Percentiles rank a stretch among this genome's conserved stretches.
These are phyloP conservation scores for Dicrurus megarhynchus DNA, from an alignment of 2,113 vertebrate species.

Conservation along the genomic window DNA sequence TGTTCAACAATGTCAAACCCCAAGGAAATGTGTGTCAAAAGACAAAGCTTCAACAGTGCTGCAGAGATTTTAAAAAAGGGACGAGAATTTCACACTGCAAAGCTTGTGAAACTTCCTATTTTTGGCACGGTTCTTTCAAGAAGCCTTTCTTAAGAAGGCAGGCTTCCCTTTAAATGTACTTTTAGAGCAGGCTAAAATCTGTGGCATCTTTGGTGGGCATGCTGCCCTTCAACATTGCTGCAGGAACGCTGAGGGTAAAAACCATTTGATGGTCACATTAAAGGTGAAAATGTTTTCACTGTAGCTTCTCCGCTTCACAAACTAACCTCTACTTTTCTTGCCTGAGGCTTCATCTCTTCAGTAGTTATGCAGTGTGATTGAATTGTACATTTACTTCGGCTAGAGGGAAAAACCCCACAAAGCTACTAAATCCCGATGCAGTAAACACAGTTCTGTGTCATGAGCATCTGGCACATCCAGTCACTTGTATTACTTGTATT, in stretches of 20 bases:
- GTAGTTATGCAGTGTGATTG: background rate
- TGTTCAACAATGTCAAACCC: background rate
- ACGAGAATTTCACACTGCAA: constrained; percentile 14
- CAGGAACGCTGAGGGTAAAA: background rate
- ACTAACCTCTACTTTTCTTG: background rate
- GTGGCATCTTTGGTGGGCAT: background rate
- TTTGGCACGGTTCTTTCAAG: background rate
- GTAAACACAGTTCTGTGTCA: background rate
- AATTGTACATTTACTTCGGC: background rate
- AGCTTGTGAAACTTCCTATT: constrained; percentile 5
- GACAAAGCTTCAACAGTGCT: background rate
- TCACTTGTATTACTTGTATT: background rate
- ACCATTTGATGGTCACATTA: background rate
- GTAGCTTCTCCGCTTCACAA: background rate
- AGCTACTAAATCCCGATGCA: background rate
- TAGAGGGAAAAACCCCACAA: background rate
- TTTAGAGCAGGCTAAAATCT: background rate
- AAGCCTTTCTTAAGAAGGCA: background rate
- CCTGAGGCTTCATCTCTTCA: constrained; percentile 19
- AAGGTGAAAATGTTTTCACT: constrained; percentile 12
- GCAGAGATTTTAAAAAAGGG: background rate
- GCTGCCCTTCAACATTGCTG: background rate
- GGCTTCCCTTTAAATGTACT: background rate
- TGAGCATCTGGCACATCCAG: background rate
- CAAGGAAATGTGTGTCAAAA: constrained; percentile 11